These are phyloP conservation scores for Orussus abietinus DNA, from an alignment of 1,140 invertebrate species.

Conservation along the genomic window DNA sequence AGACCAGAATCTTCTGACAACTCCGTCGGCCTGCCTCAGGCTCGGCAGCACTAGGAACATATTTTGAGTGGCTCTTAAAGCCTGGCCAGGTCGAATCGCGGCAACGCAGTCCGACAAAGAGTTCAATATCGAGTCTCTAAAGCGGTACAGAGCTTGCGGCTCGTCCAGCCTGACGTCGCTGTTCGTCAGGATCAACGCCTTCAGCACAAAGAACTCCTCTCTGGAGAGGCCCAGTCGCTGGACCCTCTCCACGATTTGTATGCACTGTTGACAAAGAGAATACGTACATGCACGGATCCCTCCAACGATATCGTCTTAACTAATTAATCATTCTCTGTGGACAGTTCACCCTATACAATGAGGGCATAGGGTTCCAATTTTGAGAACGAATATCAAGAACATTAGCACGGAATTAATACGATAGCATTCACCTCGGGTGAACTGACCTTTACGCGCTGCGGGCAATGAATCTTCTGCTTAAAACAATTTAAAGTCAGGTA, in stretches of 20 bases:
- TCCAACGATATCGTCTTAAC: too few relatives aligned
- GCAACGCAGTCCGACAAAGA: slow-evolving; percentile 83
- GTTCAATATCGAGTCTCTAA: slow-evolving; percentile 82
- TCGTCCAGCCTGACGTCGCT: slow-evolving; percentile 87
- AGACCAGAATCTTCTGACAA: slow-evolving; percentile 87
- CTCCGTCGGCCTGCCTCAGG: slow-evolving; percentile 82
- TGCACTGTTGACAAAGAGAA: slow-evolving; percentile 62
- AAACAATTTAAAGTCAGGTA: too few relatives aligned
- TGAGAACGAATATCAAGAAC: too few relatives aligned
- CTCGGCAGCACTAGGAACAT: slow-evolving; percentile 85
- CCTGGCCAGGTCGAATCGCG: slow-evolving; percentile 69
- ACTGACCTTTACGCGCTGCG: too few relatives aligned
- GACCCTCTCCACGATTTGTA: slow-evolving; percentile 82
- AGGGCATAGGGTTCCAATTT: too few relatives aligned
- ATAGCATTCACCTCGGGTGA: too few relatives aligned
- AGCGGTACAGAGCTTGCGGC: slow-evolving; percentile 74
- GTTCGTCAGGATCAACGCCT: slow-evolving; percentile 89
- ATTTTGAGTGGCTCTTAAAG: slow-evolving; percentile 70
- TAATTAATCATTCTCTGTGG: too few relatives aligned
- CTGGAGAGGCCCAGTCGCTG: slow-evolving; percentile 76
- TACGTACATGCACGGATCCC: too few relatives aligned
- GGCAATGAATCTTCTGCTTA: too few relatives aligned
- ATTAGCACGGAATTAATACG: too few relatives aligned
- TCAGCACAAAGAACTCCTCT: slow-evolving; percentile 90
- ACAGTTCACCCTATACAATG: too few relatives aligned